Evolutionary conservation across 92 coral and sea anemone genomes (phyloP).

Genomic region (Bergia puertoricense): DNA sequence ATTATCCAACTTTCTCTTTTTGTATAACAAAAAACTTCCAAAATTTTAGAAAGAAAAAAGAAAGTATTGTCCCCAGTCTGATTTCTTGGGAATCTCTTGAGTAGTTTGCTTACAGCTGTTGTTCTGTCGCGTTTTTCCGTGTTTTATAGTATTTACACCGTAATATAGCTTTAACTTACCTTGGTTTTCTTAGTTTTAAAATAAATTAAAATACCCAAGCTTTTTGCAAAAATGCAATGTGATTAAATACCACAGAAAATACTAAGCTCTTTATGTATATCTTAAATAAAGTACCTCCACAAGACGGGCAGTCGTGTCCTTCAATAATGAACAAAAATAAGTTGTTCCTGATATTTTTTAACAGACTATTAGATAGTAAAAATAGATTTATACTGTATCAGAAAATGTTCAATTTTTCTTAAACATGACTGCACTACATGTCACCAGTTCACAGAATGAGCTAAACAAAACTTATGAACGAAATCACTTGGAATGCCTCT

Average conservation of each 20-base stretch:
- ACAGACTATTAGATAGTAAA: neutral
- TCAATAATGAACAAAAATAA: neutral
- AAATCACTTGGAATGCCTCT: neutral
- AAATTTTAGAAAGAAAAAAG: too few relatives aligned
- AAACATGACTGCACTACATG: neutral
- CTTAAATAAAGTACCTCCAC: neutral
- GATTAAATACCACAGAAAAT: neutral
- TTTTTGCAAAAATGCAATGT: neutral
- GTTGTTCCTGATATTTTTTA: too few relatives aligned
- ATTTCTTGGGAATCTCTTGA: too few relatives aligned
- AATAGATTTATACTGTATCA: neutral
- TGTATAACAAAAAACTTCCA: too few relatives aligned
- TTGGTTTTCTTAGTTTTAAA: too few relatives aligned
- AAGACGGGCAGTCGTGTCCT: neutral
- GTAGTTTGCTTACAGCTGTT: too few relatives aligned
- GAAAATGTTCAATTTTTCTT: neutral
- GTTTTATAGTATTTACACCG: too few relatives aligned
- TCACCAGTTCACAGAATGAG: neutral
- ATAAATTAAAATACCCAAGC: too few relatives aligned
- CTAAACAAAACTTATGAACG: neutral
- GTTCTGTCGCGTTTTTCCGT: too few relatives aligned
- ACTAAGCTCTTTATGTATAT: neutral
- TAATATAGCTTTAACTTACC: too few relatives aligned
- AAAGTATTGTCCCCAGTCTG: too few relatives aligned
- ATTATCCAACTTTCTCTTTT: too few relatives aligned